Conservation (phyloP, 1,140 invertebrate genomes). For the Drosophila arizonae region DNA sequence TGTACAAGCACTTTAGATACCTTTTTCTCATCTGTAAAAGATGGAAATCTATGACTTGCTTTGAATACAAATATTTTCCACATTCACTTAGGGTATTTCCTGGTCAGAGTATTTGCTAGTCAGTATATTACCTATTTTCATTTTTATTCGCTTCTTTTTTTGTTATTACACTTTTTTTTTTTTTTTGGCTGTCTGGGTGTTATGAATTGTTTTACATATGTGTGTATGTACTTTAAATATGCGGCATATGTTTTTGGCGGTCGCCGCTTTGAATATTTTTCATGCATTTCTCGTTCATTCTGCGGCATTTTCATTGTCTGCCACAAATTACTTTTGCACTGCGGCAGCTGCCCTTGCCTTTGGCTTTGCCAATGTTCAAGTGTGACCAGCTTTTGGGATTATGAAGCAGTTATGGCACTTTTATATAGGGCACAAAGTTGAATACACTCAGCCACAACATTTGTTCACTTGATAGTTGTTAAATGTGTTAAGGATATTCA, state of each 20-base stretch:
- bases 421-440: not conserved
- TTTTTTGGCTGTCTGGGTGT: conserved; percentile 32
- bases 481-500: not conserved
- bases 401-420: not conserved
- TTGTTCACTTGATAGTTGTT: not conserved
- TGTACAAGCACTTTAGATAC: too few species aligned
- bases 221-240: conserved; percentile 43
- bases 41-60: too few species aligned
- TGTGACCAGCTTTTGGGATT: conserved; percentile 13
- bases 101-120: not conserved
- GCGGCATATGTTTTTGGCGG: conserved; percentile 49
- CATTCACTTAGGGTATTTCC: too few species aligned
- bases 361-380: conserved; percentile 3
- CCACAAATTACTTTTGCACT: conserved; percentile 43
- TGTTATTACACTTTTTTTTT: conserved; percentile 9
- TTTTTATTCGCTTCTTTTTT: conserved; percentile 27
- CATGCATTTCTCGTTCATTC: conserved; percentile 24
- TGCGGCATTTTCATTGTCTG: conserved; percentile 39
- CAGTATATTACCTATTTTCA: conserved; percentile 13
- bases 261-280: conserved; percentile 45
- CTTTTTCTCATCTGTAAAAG: too few species aligned
- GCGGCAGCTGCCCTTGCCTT: conserved; percentile 20
- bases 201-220: conserved; percentile 54
- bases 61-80: too few species aligned
- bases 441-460: not conserved